Evolutionary conservation across 1,140 invertebrate genomes (phyloP).

Genomic region (Ridgeia piscesae): DNA sequence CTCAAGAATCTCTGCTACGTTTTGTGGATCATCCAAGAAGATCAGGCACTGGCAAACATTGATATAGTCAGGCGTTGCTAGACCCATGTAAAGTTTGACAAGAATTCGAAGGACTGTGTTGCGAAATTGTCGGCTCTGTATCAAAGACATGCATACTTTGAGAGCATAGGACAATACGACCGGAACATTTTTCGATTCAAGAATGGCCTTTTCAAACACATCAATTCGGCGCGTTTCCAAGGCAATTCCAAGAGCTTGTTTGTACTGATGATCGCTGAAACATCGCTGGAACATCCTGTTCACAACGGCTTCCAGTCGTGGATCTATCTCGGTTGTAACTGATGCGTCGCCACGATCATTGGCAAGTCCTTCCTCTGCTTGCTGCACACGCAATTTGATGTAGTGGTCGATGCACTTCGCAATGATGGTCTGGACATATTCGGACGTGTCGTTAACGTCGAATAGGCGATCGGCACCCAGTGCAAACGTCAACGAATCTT

Average conservation of each 20-base stretch:
- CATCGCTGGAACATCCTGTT: slow-evolving; percentile 96
- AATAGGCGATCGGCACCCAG: slow-evolving; percentile 90
- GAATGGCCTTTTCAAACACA: slow-evolving; percentile 86
- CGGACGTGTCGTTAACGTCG: slow-evolving; percentile 87
- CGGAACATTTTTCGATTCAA: slow-evolving; percentile 76
- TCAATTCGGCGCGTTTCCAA: slow-evolving; percentile 95
- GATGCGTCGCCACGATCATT: slow-evolving; percentile 40
- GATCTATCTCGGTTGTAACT: slow-evolving; percentile 69
- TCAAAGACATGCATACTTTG: slow-evolving; percentile 91
- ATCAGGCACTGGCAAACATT: slow-evolving; percentile 92
- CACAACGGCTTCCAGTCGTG: slow-evolving; percentile 88
- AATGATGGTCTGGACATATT: slow-evolving; percentile 92
- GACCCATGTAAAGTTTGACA: slow-evolving; percentile 84
- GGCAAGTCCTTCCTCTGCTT: not conserved
- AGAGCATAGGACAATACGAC: slow-evolving; percentile 93
- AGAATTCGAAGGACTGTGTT: slow-evolving; percentile 84
- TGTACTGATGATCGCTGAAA: slow-evolving; percentile 88
- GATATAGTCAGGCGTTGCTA: slow-evolving; percentile 89
- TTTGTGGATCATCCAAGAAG: slow-evolving; percentile 88
- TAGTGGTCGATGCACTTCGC: slow-evolving; percentile 94
- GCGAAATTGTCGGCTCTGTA: slow-evolving; percentile 89
- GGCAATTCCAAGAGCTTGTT: slow-evolving; percentile 86
- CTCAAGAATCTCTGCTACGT: slow-evolving; percentile 88
- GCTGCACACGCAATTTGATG: slow-evolving; percentile 76
- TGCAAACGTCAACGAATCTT: slow-evolving; percentile 92